Base-by-base conservation (phyloP, 2,113 vertebrate species). In the Natator depressus region DNA sequence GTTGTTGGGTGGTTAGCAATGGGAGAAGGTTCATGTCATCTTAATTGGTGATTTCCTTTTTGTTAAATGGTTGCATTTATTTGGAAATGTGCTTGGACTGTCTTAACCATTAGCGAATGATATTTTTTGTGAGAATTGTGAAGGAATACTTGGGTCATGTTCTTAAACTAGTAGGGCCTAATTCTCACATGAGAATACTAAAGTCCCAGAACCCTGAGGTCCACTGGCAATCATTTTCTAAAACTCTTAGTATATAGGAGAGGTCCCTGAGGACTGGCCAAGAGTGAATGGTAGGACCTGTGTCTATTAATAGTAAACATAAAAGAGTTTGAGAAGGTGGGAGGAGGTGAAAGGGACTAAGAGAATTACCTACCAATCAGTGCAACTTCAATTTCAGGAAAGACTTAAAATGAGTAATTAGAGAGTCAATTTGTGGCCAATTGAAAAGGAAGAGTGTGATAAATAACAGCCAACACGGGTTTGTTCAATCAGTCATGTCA, bases 401-500 rank as follows among this genome's bases (percentile, higher is more conserved):
- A 91, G 46, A 78, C 69, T 84, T 65, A 84, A 55, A 59, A 72
- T 55, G 5, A 25, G 80, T 87, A 87, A 91, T 87, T 87, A 84
- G 76, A 79, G 57, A 91, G 42, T 55, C 84, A 85, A 76, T 94
- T 57, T 78, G 13, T 87, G 80, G 65, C 86, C 89, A 80, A 84
- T 90, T 92, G 82, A 80, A 94, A 72, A 93, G 86, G 29, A 87
- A 53, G 54, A 93, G 55, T 76, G 82, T 80, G 82, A 89, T 94
- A 92, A 94, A 88, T 89, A 95, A 82, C 87, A 93, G 29, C 65
- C 76, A 35, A 89, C 69, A 76, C 90, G 79, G 65, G 76, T 92
- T 87, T 72, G 75, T 72, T 91, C 82, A 80, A 22, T 93, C 35
- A 85, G 53, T 88, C 46, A 42, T 93, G 86, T 83, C 16, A 88